Evolutionary conservation across 2,797 vertebrate species (phyloP).

Genomic region (Etheostoma perlongum): DNA sequence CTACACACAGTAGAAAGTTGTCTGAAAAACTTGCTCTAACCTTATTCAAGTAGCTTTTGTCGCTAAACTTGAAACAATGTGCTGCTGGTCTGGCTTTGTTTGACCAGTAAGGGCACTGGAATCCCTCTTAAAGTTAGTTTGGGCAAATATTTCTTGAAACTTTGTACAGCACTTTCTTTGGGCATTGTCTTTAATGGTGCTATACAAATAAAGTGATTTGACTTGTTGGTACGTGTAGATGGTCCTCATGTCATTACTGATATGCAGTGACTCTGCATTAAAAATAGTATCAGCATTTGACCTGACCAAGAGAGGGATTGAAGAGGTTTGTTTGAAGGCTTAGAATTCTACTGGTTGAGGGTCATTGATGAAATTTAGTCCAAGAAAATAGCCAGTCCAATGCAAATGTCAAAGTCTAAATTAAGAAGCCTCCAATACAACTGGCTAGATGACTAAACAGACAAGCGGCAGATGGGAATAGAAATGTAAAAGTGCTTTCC

Average conservation of each 20-base stretch:
- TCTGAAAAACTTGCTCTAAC: not conserved
- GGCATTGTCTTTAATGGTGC: not conserved
- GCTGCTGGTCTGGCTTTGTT: not conserved
- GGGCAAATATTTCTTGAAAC: not conserved
- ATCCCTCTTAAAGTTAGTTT: not conserved
- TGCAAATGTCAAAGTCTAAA: conserved; percentile 52
- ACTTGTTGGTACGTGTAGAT: not conserved
- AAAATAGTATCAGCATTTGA: conserved; percentile 39
- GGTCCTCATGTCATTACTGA: not conserved
- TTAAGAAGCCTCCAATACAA: conserved; percentile 35
- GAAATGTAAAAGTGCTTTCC: conserved; percentile 37
- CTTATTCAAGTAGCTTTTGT: not conserved
- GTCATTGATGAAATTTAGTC: conserved; percentile 23
- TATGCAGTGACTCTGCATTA: conserved; percentile 7
- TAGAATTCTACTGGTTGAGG: conserved; percentile 3
- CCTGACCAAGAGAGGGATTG: conserved; percentile 3
- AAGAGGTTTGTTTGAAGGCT: conserved; percentile 17
- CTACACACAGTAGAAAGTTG: too few species aligned
- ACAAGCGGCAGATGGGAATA: conserved; percentile 46
- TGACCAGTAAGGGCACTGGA: not conserved
- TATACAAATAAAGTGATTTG: not conserved
- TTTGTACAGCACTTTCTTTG: not conserved
- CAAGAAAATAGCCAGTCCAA: conserved; percentile 4
- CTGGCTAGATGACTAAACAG: conserved; percentile 18
- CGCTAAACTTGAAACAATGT: not conserved